These are phyloP conservation scores for Cylloceria caligata DNA, from an alignment of 2,888 invertebrate species.

Conservation along the genomic window DNA sequence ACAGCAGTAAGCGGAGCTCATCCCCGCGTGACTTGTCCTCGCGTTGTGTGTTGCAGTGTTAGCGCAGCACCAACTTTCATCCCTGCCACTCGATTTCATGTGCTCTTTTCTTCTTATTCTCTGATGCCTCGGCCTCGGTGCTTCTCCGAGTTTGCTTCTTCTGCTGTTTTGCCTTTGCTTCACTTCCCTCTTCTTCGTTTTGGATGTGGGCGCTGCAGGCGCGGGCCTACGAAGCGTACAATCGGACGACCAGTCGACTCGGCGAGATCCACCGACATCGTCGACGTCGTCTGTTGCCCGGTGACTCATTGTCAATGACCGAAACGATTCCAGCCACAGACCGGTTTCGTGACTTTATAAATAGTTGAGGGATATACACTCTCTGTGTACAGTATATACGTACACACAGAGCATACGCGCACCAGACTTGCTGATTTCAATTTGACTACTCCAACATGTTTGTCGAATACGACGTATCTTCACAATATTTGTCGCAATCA, in stretches of 20 bases:
- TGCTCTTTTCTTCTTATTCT: conserved; percentile 25
- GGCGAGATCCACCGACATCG: conserved; percentile 67
- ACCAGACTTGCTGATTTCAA: conserved; percentile 51
- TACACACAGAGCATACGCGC: conserved; percentile 17
- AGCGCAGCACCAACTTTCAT: conserved; percentile 50
- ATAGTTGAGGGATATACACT: conserved; percentile 59
- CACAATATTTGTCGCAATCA: conserved; percentile 22
- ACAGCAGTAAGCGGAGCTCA: conserved; percentile 40
- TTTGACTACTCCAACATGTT: conserved; percentile 55
- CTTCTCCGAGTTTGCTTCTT: conserved; percentile 38
- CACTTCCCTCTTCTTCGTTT: conserved; percentile 43
- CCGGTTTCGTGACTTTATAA: conserved; percentile 76
- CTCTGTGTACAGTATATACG: conserved; percentile 19
- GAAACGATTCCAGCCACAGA: conserved; percentile 73
- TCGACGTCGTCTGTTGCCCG: conserved; percentile 73
- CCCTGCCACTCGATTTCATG: conserved; percentile 48
- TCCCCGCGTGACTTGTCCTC: conserved; percentile 55
- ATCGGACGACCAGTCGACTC: conserved; percentile 67
- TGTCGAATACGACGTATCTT: conserved; percentile 47
- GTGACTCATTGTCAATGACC: conserved; percentile 80
- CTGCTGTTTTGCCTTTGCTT: too few relatives aligned
- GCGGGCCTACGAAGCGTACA: conserved; percentile 39
- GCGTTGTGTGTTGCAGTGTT: conserved; percentile 43
- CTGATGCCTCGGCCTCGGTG: not conserved
- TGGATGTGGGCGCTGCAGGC: conserved; percentile 16